Base-by-base conservation (phyloP, 2,797 vertebrate species). In the Lagocephalus sceleratus region DNA sequence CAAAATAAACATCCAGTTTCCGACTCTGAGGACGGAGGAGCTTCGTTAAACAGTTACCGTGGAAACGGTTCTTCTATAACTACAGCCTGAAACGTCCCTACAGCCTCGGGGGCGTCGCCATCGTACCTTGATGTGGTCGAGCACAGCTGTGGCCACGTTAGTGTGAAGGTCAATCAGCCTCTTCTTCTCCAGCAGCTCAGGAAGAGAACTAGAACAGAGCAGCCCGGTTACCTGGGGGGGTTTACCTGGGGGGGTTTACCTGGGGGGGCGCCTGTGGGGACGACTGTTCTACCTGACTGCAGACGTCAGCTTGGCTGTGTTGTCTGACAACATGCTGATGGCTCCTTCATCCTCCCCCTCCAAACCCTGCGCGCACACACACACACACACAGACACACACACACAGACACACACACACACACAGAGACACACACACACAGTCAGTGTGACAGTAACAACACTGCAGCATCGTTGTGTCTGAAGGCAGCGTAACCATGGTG, bases 341-440 rank as follows among this genome's bases (percentile, higher is more conserved):
- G 97, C 96, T 67, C 96, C 95, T 80, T 99, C 97, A 73, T 99
- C 97, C 74, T 99, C 97, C 19, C 95, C 97, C 84, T 99, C 97
- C 63, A 99, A 76, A 57, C 91, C 91, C 91, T 92, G 59, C 29
- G 68, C 12, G 64, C 57, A 75, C 50, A 76, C 20, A 57, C 47
- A 49, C 17, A 47, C 46, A 47, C 40, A 42, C 40, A 47, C 45
- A 25, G 19, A 44, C 42, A 20, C 40, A 44, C 10, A 44, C n/a
- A n/a, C 16, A 40, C 38, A 40, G 3, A 40, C 15, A 38, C 35
- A 25, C 26, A 29, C 6, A 29, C 6, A 2, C 23, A 2, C 23
- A 25, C 23, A 25, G 4, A 25, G 4, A 25, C 23, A 25, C 23
- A 1, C 1, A 25, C 23, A 2, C 23, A 25, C 23, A 2, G 4